phyloP scores from a whole-genome alignment of 2,888 invertebrate species.

The Bugulina stolonifera region DNA sequence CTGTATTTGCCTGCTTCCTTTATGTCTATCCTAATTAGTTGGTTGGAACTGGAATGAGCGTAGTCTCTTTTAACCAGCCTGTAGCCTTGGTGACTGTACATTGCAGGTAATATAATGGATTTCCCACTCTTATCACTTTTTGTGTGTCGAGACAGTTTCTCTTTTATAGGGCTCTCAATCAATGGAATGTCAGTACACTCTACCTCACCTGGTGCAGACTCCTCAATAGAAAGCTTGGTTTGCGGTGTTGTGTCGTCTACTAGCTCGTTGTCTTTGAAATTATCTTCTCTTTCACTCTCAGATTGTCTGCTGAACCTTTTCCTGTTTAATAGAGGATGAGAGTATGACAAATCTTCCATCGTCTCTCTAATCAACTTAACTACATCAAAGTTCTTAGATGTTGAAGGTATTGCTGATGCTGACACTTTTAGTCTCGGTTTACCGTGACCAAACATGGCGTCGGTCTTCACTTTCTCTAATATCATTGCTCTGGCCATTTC shows the following conservation, averaged over 20 bases:
- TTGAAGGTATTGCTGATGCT: neutral
- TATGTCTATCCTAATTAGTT: neutral
- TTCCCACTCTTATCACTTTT: neutral
- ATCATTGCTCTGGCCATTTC: neutral
- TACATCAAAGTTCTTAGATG: constrained; percentile 17
- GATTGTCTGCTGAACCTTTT: neutral
- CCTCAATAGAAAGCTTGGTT: neutral
- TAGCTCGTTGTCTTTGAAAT: neutral
- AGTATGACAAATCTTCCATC: constrained; percentile 4
- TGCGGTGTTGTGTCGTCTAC: neutral
- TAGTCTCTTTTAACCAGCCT: neutral
- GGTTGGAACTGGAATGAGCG: neutral
- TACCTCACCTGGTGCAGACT: neutral
- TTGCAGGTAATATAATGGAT: constrained; percentile 1
- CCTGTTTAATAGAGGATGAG: neutral
- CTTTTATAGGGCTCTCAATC: neutral
- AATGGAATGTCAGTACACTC: neutral
- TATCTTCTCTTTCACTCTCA: neutral
- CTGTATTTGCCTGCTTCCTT: neutral
- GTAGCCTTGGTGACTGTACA: constrained; percentile 21
- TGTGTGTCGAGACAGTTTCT: neutral
- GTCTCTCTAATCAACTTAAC: constrained; percentile 14
- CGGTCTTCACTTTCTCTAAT: constrained; percentile 12
- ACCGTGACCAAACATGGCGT: constrained; percentile 17
- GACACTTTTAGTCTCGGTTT: neutral